Percentiles rank a stretch among this genome's conserved stretches.
Conservation (phyloP, 2,113 vertebrate genomes). For the Upupa epops region DNA sequence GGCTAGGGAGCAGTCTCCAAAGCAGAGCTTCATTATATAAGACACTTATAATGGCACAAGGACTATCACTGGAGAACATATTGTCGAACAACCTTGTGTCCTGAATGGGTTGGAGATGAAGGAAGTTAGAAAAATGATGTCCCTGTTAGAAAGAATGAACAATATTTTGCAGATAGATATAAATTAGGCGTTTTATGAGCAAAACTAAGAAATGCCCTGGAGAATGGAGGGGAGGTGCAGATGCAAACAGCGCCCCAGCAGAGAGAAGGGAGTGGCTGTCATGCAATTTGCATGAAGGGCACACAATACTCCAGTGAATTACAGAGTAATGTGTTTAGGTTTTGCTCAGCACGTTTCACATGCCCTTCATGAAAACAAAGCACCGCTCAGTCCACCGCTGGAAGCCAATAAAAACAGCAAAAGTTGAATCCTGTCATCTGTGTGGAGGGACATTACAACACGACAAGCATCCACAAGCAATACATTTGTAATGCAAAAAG, state of each 20-base stretch:
- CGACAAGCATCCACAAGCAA: conserved; percentile 24
- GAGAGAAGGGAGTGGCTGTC: background rate
- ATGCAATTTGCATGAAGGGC: background rate
- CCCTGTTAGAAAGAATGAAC: background rate
- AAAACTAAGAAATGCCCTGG: background rate
- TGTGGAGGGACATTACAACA: background rate
- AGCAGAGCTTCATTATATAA: background rate
- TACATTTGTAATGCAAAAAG: conserved; percentile 35
- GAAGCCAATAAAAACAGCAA: conserved; percentile 26
- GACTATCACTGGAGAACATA: background rate
- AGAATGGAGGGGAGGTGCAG: background rate
- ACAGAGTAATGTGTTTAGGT: background rate
- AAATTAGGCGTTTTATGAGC: background rate
- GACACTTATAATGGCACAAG: conserved; percentile 1
- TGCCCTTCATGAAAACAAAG: background rate
- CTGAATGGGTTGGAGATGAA: background rate
- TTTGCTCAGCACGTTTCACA: background rate
- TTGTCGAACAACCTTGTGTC: background rate
- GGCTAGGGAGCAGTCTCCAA: background rate
- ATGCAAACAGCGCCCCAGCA: background rate
- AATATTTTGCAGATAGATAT: background rate
- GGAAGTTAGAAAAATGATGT: background rate
- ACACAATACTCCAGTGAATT: conserved; percentile 14
- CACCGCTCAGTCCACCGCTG: background rate
- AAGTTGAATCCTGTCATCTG: background rate